Base-by-base conservation (phyloP, 2,113 vertebrate genomes). In the Tor tambroides region DNA sequence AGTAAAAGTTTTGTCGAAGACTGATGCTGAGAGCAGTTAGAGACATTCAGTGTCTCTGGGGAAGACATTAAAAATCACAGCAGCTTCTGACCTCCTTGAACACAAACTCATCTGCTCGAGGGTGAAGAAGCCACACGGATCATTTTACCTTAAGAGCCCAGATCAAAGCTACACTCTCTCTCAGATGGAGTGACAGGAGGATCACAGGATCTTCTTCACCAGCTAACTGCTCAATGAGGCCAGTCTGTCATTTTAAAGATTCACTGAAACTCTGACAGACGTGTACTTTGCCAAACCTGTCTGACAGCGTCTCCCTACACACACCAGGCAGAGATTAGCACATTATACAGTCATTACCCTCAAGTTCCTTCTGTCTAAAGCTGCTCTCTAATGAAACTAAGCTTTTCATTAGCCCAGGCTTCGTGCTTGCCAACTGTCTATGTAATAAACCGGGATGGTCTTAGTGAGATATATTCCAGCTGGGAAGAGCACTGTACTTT, bases 61-160 rank as follows among this genome's bases (percentile, higher is more conserved):
- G n/a, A 59, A 59, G 14, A 43, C 23, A 6, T 78, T 65, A 32
- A 74, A 41, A 46, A 56, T 17, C 46, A n/a, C 12, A 32, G 28
- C 26, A 78, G 28, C 59, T 85, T 15, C 26, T 49, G 76, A 54
- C 54, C n/a, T 87, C 63, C 23, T 28, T 32, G 69, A 83, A 26
- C 21, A 82, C 56, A 71, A 65, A 56, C 81, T 35, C 4, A 81
- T 89, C 80, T 80, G 80, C 84, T 84, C 83, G 61, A 65, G 85
- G 35, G 28, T 32, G 56, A 6, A 35, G 49, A 51, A 65, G 78
- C 88, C 90, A 87, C 14, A 67, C 88, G 91, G 91, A 93, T 93
- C 93, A 89, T 87, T 86, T 94, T 94, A 91, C 92, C 86, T 56
- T 61, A 83, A 83, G 28, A 23, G 14, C 28, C 56, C 35, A 46